Evolutionary conservation across 2,888 invertebrate species (phyloP).

Genomic region (Siphlonurus alternatus): DNA sequence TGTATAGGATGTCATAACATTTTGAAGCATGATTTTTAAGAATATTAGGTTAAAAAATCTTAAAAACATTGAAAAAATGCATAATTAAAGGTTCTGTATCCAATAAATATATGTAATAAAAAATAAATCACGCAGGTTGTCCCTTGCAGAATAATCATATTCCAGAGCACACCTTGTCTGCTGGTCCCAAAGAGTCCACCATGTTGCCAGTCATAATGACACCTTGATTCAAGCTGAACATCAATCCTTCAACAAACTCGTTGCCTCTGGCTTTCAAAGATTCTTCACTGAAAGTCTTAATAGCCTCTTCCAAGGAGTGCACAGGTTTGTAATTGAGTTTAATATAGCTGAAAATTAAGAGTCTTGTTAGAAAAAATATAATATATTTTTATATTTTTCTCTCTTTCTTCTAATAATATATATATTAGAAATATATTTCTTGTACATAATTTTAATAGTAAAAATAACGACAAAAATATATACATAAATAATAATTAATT

Average conservation of each 20-base stretch:
- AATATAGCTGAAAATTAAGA: constrained; percentile 31
- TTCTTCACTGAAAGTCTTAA: constrained; percentile 33
- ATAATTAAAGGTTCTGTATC: not conserved
- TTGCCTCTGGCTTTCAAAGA: constrained; percentile 31
- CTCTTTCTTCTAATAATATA: too few relatives aligned
- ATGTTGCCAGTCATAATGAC: constrained; percentile 63
- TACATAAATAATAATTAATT: too few relatives aligned
- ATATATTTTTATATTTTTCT: constrained; percentile 19
- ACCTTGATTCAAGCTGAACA: constrained; percentile 44
- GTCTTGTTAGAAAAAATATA: too few relatives aligned
- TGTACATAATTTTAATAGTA: too few relatives aligned
- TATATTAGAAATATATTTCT: too few relatives aligned
- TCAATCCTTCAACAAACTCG: constrained; percentile 59
- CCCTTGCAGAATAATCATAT: constrained; percentile 14
- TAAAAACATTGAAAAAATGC: too few relatives aligned
- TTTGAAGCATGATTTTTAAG: too few relatives aligned
- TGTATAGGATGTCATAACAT: too few relatives aligned
- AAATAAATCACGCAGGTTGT: not conserved
- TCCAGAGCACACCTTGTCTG: constrained; percentile 25
- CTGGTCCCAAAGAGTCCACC: constrained; percentile 40
- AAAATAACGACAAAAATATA: too few relatives aligned
- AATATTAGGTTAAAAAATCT: too few relatives aligned
- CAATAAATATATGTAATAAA: constrained; percentile 2
- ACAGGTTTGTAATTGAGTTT: constrained; percentile 49
- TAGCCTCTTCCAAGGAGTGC: constrained; percentile 33